A percentile compares a stretch with the other conserved stretches of the same genome.
These are phyloP conservation scores for Elephantulus edwardii DNA, from an alignment of 2,113 vertebrate species.

Conservation along the genomic window DNA sequence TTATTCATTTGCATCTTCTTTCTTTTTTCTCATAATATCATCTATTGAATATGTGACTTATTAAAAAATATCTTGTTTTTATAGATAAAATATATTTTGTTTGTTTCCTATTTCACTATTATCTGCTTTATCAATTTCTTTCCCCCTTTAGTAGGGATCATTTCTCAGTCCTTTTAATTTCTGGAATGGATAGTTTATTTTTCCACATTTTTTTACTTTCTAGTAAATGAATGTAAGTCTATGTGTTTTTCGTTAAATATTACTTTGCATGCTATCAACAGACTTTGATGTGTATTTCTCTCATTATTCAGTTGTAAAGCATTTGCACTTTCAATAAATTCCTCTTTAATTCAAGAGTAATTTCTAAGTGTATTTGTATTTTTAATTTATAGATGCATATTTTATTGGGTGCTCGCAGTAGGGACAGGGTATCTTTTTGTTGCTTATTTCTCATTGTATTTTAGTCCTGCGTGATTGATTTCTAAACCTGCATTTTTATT, in stretches of 20 bases:
- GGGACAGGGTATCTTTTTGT: background rate
- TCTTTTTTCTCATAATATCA: constrained; percentile 18
- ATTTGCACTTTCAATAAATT: constrained; percentile 54
- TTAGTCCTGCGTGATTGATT: constrained; percentile 26
- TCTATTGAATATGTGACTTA: background rate
- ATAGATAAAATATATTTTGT: constrained; percentile 30
- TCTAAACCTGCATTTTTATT: constrained; percentile 40
- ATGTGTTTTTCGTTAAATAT: constrained; percentile 37
- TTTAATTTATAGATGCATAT: constrained; percentile 30
- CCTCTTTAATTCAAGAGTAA: constrained; percentile 43
- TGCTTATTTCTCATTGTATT: constrained; percentile 52
- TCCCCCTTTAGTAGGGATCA: background rate
- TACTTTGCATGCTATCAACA: background rate
- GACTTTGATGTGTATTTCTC: background rate
- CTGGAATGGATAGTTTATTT: constrained; percentile 40
- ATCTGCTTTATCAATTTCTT: constrained; percentile 40
- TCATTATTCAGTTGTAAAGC: constrained; percentile 33
- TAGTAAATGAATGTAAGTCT: constrained; percentile 43
- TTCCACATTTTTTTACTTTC: constrained; percentile 51
- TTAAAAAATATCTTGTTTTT: background rate
- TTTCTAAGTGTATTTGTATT: constrained; percentile 4
- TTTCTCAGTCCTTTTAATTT: constrained; percentile 21
- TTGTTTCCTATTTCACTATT: constrained; percentile 31
- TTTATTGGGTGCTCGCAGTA: background rate
- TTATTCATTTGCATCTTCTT: background rate